Evolutionary conservation across 2,888 invertebrate species (phyloP), one percentile per base, ranked within the genome.

Genomic region (Ischnura elegans): DNA sequence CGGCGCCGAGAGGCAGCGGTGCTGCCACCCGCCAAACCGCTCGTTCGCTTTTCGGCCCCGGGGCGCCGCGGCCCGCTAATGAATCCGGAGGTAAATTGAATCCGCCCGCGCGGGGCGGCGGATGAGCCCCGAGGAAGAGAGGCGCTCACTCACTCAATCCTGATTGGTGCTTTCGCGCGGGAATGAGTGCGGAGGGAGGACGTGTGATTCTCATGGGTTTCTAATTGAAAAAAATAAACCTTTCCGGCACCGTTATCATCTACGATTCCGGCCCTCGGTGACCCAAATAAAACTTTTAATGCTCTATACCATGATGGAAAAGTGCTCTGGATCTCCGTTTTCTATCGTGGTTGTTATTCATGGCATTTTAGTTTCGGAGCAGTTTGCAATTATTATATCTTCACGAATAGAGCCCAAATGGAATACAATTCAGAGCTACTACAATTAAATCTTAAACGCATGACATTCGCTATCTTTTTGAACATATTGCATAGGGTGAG

Each of bases 31-130:
- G 61, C 51, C 51, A 47, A 51, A 61, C 61, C 51, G 51, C 51
- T 51, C 1, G 61, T n/a, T 61, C n/a, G 61, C n/a, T 61, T 61
- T 61, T n/a, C 61, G 0, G 36, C 76, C 61, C 25, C 61, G 3
- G 61, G 61, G 16, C 61, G 36, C 13, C 76, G 8, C 76, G 13
- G 0, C 76, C 36, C 76, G 76, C 76, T 76, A 76, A 76, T 76
- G 76, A 76, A 76, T 76, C 76, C 5, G 51, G 51, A 47, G 76
- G 76, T 36, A 76, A 76, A 76, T 76, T 76, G 76, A 76, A 76
- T 76, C 8, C 36, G 76, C 4, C 76, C 13, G 36, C 36, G 76
- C 4, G 8, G 76, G 8, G 76, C 29, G 76, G 36, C 2, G 25
- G 76, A 61, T 61, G 61, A 61, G 61, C n/a, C 76, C 36, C 13